Percentiles rank a stretch among this genome's conserved stretches.
These are phyloP conservation scores for Microplitis mediator DNA, from an alignment of 1,140 invertebrate species.

Conservation along the genomic window DNA sequence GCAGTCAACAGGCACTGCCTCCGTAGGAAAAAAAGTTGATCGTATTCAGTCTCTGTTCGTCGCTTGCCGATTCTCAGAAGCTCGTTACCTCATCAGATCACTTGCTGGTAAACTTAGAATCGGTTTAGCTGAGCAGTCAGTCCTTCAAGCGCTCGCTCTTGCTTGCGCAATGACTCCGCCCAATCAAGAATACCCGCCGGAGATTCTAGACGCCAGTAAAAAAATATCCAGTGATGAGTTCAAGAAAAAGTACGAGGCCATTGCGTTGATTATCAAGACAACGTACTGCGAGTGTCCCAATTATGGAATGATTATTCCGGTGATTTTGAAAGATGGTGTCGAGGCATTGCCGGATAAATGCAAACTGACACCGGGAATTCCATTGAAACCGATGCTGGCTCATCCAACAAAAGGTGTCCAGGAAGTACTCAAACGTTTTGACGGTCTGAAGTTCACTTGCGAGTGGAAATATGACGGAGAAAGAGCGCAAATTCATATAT, in stretches of 20 bases:
- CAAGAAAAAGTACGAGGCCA: constrained; percentile 82
- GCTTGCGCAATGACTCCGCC: constrained; percentile 79
- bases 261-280: constrained; percentile 84
- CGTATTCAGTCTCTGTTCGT: constrained; percentile 93
- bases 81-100: constrained; percentile 90
- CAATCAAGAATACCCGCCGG: constrained; percentile 70
- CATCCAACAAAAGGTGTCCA: constrained; percentile 93
- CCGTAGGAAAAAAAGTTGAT: constrained; percentile 86
- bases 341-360: constrained; percentile 80
- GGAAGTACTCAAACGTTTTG: constrained; percentile 92
- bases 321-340: constrained; percentile 82
- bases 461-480: constrained; percentile 99
- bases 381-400: constrained; percentile 98
- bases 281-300: constrained; percentile 97
- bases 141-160: constrained; percentile 87
- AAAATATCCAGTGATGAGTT: constrained; percentile 71
- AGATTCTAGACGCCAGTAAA: constrained; percentile 68
- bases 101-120: constrained; percentile 94
- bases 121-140: constrained; percentile 95
- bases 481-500: constrained; percentile 89
- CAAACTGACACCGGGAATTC: constrained; percentile 89
- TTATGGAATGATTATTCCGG: constrained; percentile 86
- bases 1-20: constrained; percentile 79
- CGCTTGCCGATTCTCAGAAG: constrained; percentile 88
- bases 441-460: constrained; percentile 92